phyloP scores from a whole-genome alignment of 2,797 vertebrate species.

The Aulostomus chinensis region DNA sequence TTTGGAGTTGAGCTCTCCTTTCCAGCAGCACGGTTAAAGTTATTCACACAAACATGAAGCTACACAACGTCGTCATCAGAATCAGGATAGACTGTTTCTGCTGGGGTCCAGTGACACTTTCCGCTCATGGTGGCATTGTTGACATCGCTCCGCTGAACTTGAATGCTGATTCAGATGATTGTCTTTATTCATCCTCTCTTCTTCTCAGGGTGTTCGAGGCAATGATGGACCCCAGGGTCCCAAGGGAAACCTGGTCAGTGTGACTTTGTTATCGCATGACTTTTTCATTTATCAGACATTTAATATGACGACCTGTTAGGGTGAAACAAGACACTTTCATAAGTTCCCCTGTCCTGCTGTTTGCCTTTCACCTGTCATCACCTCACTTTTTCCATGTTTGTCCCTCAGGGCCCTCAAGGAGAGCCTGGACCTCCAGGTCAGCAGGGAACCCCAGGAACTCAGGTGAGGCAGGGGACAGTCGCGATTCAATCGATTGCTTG shows the following conservation, averaged over 20 bases:
- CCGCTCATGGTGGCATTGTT: no score
- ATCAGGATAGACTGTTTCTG: no score
- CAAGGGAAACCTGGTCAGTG: slow-evolving; percentile 91
- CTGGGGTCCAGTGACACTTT: no score
- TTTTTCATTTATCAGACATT: no score
- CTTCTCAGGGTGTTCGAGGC: slow-evolving; percentile 87
- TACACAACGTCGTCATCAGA: background rate
- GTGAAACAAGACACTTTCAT: background rate
- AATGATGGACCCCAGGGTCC: slow-evolving; percentile 89
- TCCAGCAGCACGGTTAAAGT: background rate
- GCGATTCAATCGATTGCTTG: no score
- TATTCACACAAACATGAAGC: background rate
- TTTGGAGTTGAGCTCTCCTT: background rate
- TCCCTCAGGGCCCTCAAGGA: slow-evolving; percentile 87
- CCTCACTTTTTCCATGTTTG: background rate
- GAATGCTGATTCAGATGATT: background rate
- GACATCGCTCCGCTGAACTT: background rate
- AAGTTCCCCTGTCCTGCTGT: background rate
- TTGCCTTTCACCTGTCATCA: background rate
- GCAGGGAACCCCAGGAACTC: slow-evolving; percentile 88
- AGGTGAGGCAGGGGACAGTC: slow-evolving; percentile 70
- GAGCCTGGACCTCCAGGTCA: slow-evolving; percentile 92
- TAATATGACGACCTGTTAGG: fast-evolving
- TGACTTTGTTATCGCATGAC: background rate
- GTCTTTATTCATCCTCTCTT: slow-evolving; percentile 7